Base-by-base conservation (phyloP, 2,888 invertebrate species). In the Drosophila falleni region DNA sequence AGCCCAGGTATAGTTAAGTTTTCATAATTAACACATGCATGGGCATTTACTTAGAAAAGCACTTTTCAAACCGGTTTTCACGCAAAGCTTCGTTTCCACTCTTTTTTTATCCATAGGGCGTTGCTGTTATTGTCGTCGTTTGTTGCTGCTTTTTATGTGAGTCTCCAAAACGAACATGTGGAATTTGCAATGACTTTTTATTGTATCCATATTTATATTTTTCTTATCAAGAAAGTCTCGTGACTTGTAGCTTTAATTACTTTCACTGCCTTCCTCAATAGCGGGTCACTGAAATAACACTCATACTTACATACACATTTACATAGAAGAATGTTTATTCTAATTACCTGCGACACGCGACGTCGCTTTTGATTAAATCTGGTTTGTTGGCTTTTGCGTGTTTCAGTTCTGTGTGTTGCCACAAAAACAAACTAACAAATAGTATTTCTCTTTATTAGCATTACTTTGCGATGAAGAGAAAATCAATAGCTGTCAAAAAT, bases 321-420 rank as follows among this genome's bases (percentile, higher is more conserved):
- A 26, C 46, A 65, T 55, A 60, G 50, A 41, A 51, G 69, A 72
- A 72, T 69, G 68, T 59, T 62, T 35, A 73, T 87, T 88, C 88
- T 82, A 80, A 87, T 88, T 87, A 84, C 62, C 47, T 9, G 60
- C 47, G 80, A 66, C 86, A 88, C 86, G 89, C 89, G 79, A 86
- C 55, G 80, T 71, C 42, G 76, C 53, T 70, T 85, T 85, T 78
- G 54, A 71, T 81, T 74, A 66, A 60, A 71, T 59, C 46, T 46
- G 42, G 41, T 69, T 63, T 68, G 65, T 50, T 69, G 19, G 19
- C 33, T 69, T 55, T 59, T 55, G 56, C 49, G 42, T 78, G 81
- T 54, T 73, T 23, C 23, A 33, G 67, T 42, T 42, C 15, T 39
- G 15, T 41, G 41, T 16, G 71, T 84, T 74, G 64, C 66, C 77